Evolutionary conservation across 2,797 vertebrate species (phyloP), one percentile per base, ranked within the genome.

Genomic region (Oceanodroma leucorhoa): DNA sequence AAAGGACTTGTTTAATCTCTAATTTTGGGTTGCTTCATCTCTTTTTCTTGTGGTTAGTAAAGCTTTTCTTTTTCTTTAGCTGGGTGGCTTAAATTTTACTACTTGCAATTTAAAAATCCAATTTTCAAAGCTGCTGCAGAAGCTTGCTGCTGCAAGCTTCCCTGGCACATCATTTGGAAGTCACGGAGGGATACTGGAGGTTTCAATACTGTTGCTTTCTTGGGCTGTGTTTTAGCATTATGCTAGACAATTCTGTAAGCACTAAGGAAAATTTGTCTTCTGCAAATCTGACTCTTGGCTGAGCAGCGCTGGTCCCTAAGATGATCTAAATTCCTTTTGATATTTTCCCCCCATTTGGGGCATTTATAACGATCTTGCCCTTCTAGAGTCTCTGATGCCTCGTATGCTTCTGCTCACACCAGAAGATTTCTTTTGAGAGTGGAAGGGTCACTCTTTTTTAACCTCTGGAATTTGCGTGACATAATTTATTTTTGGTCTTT

Each of bases 151-250:
- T 71, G 15, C 17, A 36, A 30, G 6, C 10, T 93, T 55, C 10
- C 4, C 13, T 2, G 2, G 12, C 64, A 32, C 6, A 26, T 57
- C 1, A 6, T 4, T 1, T 70, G 24, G 23, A 86, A 81, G 11
- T 36, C n/a, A 14, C 1, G 1, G 14, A 13, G 12, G 9, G 4
- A 46, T 48, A 30, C 18, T 24, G 29, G 7, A 58, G 7, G 5
- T n/a, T 62, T 57, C 45, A 36, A 4, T 54, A 23, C 9, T n/a
- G 14, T 20, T 84, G 12, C 5, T 62, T 51, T 57, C 38, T 58
- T 62, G n/a, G 62, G 5, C 6, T 72, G 14, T 61, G 11, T 67
- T 73, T 77, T 75, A 65, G 6, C 6, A 26, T 34, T 69, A n/a
- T 48, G n/a, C 12, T 30, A 90, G 40, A 72, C 9, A 80, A 41